Evolutionary conservation across 2,113 vertebrate species (phyloP).

Genomic region (Burhinus bistriatus): DNA sequence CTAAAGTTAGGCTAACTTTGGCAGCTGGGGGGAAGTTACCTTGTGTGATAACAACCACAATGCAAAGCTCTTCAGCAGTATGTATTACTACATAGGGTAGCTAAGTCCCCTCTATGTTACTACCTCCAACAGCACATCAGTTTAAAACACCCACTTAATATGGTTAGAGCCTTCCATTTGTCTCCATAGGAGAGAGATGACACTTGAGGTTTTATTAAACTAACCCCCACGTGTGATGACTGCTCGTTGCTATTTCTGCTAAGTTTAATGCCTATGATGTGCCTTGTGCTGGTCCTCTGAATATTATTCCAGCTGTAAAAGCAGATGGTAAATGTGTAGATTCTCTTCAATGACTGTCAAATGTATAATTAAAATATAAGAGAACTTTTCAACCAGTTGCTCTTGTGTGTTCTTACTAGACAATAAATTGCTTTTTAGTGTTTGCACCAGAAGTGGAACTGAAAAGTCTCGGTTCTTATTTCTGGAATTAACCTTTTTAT

Average conservation of each 20-base stretch:
- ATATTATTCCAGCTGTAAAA: not conserved
- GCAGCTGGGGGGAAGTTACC: not conserved
- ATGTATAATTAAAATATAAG: slow-evolving; percentile 4
- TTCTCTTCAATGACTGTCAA: slow-evolving; percentile 21
- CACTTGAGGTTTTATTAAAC: not conserved
- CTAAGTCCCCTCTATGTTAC: not conserved
- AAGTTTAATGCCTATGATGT: not conserved
- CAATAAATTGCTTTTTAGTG: not conserved
- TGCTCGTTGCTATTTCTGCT: not conserved
- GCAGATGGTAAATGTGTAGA: not conserved
- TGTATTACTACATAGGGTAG: not conserved
- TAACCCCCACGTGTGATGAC: not conserved
- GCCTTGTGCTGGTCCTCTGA: not conserved
- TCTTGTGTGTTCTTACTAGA: not conserved
- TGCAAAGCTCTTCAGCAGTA: not conserved
- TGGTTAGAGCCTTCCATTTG: not conserved
- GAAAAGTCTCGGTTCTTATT: not conserved
- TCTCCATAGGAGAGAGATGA: not conserved
- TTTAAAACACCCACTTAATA: not conserved
- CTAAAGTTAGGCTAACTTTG: slow-evolving; percentile 5
- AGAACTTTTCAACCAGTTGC: not conserved
- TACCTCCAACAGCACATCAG: slow-evolving; percentile 11
- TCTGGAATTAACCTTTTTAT: not conserved
- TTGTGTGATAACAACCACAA: not conserved
- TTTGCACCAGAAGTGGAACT: not conserved